phyloP scores from a whole-genome alignment of 2,113 vertebrate genomes.

The Lanius collurio region DNA sequence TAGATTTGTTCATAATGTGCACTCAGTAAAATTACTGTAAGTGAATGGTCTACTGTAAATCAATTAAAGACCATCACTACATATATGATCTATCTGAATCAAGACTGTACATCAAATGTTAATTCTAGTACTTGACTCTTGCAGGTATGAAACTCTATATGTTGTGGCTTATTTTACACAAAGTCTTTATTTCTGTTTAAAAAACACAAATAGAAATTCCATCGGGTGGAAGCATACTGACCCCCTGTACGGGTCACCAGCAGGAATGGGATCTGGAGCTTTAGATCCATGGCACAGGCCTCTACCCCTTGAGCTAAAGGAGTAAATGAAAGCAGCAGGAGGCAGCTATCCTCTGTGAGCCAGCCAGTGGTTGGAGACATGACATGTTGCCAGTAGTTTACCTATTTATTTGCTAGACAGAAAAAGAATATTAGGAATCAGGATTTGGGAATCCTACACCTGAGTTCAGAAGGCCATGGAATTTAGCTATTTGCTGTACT shows the following conservation, averaged over 20 bases:
- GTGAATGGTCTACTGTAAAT: background rate
- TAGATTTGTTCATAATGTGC: background rate
- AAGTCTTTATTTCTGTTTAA: conserved; percentile 50
- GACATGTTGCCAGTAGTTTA: conserved; percentile 71
- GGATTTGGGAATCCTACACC: conserved; percentile 61
- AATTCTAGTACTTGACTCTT: background rate
- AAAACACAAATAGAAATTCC: conserved; percentile 68
- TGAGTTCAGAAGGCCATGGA: conserved; percentile 59
- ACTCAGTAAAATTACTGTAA: background rate
- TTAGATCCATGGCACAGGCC: conserved; percentile 67
- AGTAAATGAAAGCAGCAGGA: conserved; percentile 72
- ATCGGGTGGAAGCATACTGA: conserved; percentile 71
- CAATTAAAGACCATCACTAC: background rate
- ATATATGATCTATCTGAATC: background rate
- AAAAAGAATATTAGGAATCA: conserved; percentile 71
- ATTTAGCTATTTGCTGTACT: conserved; percentile 12
- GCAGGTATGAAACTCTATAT: background rate
- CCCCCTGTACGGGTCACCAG: conserved; percentile 67
- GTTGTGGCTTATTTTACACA: conserved; percentile 53
- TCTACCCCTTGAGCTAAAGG: conserved; percentile 70
- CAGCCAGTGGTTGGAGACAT: conserved; percentile 70
- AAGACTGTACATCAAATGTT: background rate
- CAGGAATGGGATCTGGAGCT: conserved; percentile 67
- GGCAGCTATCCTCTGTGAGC: conserved; percentile 71
- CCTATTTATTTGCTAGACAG: conserved; percentile 71